Evolutionary conservation across 2,113 vertebrate species (phyloP).

Genomic region (Rhinolophus sinicus): DNA sequence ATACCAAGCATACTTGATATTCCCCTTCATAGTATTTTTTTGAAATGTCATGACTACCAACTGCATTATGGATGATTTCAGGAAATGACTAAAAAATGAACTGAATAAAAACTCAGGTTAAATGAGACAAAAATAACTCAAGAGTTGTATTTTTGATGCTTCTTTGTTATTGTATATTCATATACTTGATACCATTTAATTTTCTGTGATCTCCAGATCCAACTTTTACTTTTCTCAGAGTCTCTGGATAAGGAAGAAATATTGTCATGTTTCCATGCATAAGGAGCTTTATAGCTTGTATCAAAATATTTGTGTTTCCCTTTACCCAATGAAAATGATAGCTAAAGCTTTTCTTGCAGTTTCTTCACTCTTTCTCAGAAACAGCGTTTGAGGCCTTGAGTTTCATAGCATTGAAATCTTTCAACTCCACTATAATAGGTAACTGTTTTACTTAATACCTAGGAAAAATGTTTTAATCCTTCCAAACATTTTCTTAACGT

Average conservation of each 20-base stretch:
- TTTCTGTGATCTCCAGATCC: not conserved
- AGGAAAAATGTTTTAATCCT: not conserved
- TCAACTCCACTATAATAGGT: not conserved
- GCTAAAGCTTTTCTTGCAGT: not conserved
- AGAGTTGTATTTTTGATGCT: not conserved
- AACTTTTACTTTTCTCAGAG: not conserved
- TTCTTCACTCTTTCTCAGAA: not conserved
- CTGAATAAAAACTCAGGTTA: conserved; percentile 4
- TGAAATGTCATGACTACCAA: not conserved
- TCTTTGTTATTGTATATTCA: not conserved
- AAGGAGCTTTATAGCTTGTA: not conserved
- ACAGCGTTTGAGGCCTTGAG: not conserved
- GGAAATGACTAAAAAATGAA: not conserved
- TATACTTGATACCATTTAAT: not conserved
- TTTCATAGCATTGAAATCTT: not conserved
- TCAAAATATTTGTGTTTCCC: not conserved
- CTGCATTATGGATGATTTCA: not conserved
- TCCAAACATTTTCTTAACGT: not conserved
- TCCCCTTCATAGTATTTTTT: not conserved
- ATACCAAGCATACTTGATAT: not conserved
- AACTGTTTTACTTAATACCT: not conserved
- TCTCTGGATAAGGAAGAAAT: not conserved
- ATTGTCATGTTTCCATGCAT: not conserved
- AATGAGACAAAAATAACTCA: not conserved
- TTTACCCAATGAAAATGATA: not conserved